phyloP scores from a whole-genome alignment of 1,140 invertebrate genomes.

The Aphelinus certus region DNA sequence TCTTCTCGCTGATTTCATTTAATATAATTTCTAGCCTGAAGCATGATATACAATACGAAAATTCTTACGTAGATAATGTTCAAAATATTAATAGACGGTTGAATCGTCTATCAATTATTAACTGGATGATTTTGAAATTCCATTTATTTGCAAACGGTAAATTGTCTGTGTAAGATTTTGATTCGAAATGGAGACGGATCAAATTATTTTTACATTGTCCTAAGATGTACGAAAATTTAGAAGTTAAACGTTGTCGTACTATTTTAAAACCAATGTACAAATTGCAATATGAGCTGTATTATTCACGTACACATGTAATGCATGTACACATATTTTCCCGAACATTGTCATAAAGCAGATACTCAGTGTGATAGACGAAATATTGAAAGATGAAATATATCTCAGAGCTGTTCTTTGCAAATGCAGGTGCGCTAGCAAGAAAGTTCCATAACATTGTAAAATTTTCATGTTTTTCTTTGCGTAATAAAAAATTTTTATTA shows the following conservation, averaged over 20 bases:
- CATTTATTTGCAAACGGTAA: background rate
- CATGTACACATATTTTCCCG: slow-evolving; percentile 29
- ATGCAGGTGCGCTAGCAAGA: slow-evolving; percentile 22
- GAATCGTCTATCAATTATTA: slow-evolving; percentile 16
- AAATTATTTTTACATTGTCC: slow-evolving; percentile 35
- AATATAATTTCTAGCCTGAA: slow-evolving; percentile 18
- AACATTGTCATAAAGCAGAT: slow-evolving; percentile 25
- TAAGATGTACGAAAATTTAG: slow-evolving; percentile 11
- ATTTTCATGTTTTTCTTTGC: slow-evolving; percentile 25
- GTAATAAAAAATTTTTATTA: slow-evolving; percentile 34
- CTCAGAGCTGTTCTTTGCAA: slow-evolving; percentile 15
- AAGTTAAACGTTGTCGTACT: background rate
- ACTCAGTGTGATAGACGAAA: slow-evolving; percentile 24
- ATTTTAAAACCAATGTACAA: slow-evolving; percentile 25
- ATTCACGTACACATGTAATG: slow-evolving; percentile 33
- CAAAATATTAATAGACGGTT: slow-evolving; percentile 14
- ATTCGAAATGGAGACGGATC: slow-evolving; percentile 5
- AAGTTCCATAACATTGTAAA: slow-evolving; percentile 34
- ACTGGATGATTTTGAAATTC: slow-evolving; percentile 17
- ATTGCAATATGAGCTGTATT: slow-evolving; percentile 32
- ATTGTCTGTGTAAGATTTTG: slow-evolving; percentile 9
- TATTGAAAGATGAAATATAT: slow-evolving; percentile 30
- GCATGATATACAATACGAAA: slow-evolving; percentile 1
- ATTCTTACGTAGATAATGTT: background rate
- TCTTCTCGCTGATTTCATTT: slow-evolving; percentile 3